phyloP scores from a whole-genome alignment of 2,888 invertebrate genomes.

The Venusia cambrica region DNA sequence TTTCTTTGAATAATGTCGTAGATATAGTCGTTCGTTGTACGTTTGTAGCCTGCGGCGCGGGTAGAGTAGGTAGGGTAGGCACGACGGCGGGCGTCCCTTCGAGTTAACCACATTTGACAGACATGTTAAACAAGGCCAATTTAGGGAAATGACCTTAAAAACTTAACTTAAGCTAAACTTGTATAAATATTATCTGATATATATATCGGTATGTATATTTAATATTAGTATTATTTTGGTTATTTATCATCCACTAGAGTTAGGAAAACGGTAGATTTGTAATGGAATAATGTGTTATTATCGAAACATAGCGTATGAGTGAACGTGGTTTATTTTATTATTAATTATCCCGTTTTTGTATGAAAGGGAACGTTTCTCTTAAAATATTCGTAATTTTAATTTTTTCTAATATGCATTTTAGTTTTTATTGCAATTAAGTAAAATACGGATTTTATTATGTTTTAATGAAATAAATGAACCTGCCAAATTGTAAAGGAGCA shows the following conservation, averaged over 20 bases:
- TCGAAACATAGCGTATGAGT: constrained; percentile 74
- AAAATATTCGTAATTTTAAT: constrained; percentile 79
- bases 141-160: constrained; percentile 78
- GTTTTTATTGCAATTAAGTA: constrained; percentile 77
- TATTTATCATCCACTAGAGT: constrained; percentile 79
- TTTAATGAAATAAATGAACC: constrained; percentile 74
- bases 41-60: constrained; percentile 27
- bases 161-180: constrained; percentile 81
- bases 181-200: constrained; percentile 78
- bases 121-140: constrained; percentile 74
- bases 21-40: constrained; percentile 31
- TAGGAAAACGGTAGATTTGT: constrained; percentile 77
- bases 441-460: constrained; percentile 69
- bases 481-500: constrained; percentile 77
- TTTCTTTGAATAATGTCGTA: constrained; percentile 69
- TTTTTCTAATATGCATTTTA: constrained; percentile 76
- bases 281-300: constrained; percentile 79
- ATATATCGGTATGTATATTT: constrained; percentile 80
- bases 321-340: constrained; percentile 72
- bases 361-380: constrained; percentile 70
- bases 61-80: constrained; percentile 22
- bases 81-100: constrained; percentile 29
- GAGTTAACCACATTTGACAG: constrained; percentile 66
- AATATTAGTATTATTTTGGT: constrained; percentile 81
- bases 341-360: constrained; percentile 64